Base-by-base conservation (phyloP, 2,113 vertebrate species). In the Nycticebus coucang region DNA sequence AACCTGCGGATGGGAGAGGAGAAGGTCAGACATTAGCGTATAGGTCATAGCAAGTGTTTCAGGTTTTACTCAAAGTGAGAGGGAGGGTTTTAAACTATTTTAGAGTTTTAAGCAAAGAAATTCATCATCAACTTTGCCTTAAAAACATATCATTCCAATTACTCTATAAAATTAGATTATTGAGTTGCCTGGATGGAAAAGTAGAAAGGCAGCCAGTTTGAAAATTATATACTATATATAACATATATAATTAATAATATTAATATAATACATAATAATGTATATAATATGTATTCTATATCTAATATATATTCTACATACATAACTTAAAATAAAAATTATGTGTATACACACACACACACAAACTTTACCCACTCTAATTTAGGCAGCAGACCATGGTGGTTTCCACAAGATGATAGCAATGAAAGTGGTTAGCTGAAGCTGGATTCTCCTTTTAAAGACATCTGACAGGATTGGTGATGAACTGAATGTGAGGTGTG, bases 1-100 rank as follows among this genome's bases (percentile, higher is more conserved):
- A 41, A 14, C 11, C 11, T 28, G 26, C 3, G 18, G 9, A 5
- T 50, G 4, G 7, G 4, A 62, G 2, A 24, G 26, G 10, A 0
- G 4, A 2, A 24, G 35, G 55, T 71, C 1, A 2, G 7, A 17
- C 2, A 7, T 6, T 8, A 35, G 1, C 18, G 24, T 55, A 12
- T 35, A 80, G 6, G 33, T 50, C 13, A 7, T 59, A 21, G 2
- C 1, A 33, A 26, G 7, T 80, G 13, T 64, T 82, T 50, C 1
- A 1, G 12, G 2, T 5, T 96, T 90, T 72, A 69, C 7, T 50
- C 28, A 18, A 35, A 37, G 3, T 55, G 41, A 92, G 3, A 24
- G 53, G 28, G 5, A 82, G 33, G 5, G 3, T 72, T 79, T 83
- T 82, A 45, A 35, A 26, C 24, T 57, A 7, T 33, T 79, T 37